phyloP scores from a whole-genome alignment of 2,797 vertebrate genomes.

The Adelosebastes latens region DNA sequence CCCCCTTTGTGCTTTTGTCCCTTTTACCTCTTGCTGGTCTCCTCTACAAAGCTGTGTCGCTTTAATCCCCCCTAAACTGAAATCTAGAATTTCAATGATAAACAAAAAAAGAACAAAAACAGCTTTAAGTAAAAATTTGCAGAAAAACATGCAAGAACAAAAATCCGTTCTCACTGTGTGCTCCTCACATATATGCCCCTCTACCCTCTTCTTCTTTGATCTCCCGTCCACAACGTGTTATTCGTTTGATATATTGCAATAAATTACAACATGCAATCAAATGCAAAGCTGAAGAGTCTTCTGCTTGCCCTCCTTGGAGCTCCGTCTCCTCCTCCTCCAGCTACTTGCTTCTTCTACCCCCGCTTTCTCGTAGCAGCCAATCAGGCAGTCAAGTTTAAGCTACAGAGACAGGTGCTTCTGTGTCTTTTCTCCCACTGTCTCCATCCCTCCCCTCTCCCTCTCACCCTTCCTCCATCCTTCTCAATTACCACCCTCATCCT shows the following conservation, averaged over 20 bases:
- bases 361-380: not conserved
- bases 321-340: not conserved
- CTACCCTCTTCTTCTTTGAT: slow-evolving; percentile 3
- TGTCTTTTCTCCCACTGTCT: not conserved
- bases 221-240: not conserved
- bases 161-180: not conserved
- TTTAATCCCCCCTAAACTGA: not conserved
- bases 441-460: not conserved
- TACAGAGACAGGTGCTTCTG: not conserved
- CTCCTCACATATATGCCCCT: too few relatives aligned
- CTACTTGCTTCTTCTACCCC: not conserved
- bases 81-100: not conserved
- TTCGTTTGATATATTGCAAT: slow-evolving; percentile 5
- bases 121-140: not conserved
- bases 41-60: not conserved
- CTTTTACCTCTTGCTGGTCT: not conserved
- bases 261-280: slow-evolving; percentile 33
- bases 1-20: not conserved
- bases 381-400: not conserved
- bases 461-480: slow-evolving; percentile 19
- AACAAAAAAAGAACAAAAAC: not conserved
- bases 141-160: not conserved
- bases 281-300: slow-evolving; percentile 8
- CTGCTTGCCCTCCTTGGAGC: not conserved
- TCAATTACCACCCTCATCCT: slow-evolving; percentile 37